Base-by-base conservation (phyloP, 2,113 vertebrate genomes). In the Calyptommatus sinebrachiatus region DNA sequence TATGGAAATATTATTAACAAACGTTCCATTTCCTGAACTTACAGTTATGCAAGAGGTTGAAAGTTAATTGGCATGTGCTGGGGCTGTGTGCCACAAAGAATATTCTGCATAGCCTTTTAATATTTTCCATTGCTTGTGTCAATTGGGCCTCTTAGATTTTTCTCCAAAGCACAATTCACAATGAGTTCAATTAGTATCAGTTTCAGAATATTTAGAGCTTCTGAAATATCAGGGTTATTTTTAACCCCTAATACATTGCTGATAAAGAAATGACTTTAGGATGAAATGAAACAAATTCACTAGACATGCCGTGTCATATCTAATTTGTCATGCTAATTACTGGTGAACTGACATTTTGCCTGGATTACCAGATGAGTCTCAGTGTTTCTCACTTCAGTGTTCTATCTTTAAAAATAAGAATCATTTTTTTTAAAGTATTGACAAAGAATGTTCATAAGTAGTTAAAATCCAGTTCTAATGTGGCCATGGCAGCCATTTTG, bases 321-420 rank as follows among this genome's bases (percentile, higher is more conserved):
- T 81, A 67, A 63, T 60, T 78, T 18, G 80, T 11, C 79, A n/a
- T 71, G 1, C 74, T 60, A 28, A 60, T 35, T 41, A 9, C 5
- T 81, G 1, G 73, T 82, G 81, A 0, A 3, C 86, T 91, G 81
- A 2, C 28, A 35, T 83, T 84, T 29, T 66, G 14, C 1, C 80
- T 86, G 22, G 86, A 57, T 61, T 80, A 85, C 78, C 18, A 73
- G 11, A 53, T 85, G 76, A 90, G 11, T 11, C 41, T 26, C 81
- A 75, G 29, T 82, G 18, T 89, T 87, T 72, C 18, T 68, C 62
- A 29, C 29, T 87, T 71, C 85, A 29, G 24, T 84, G 69, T 31
- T 26, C 71, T 72, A 84, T 22, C 22, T 80, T 60, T n/a, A 24
- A 78, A 65, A 72, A 76, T 71, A 62, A 80, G 85, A 76, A 62